Percentiles rank a stretch among this genome's conserved stretches.
These are phyloP conservation scores for Lysiphlebus fabarum DNA, from an alignment of 1,140 invertebrate species.

Conservation along the genomic window DNA sequence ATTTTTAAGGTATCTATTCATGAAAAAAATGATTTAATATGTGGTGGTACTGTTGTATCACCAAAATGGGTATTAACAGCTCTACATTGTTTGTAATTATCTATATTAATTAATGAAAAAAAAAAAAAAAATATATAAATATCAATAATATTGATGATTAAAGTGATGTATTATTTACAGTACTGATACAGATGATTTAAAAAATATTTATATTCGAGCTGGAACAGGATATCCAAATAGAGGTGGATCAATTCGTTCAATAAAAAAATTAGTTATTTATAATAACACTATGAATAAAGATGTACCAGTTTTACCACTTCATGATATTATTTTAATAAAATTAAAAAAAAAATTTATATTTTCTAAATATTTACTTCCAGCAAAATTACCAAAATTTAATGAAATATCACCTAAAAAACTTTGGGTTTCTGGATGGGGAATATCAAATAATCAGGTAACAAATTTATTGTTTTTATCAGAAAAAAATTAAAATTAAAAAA, in stretches of 20 bases:
- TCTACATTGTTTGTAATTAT: slow-evolving; percentile 34
- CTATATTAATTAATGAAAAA: background rate
- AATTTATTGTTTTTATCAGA: no score
- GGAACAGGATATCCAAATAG: slow-evolving; percentile 23
- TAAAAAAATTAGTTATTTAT: slow-evolving; percentile 21
- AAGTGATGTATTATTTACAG: slow-evolving; percentile 15
- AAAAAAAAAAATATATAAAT: no score
- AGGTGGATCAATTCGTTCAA: slow-evolving; percentile 24
- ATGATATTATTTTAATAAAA: slow-evolving; percentile 32
- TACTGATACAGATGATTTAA: background rate
- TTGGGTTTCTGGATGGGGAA: slow-evolving; percentile 35
- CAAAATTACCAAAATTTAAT: slow-evolving; percentile 23
- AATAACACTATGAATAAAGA: slow-evolving; percentile 18
- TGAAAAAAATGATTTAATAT: slow-evolving; percentile 15
- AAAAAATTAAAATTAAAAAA: no score
- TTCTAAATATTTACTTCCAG: slow-evolving; percentile 24
- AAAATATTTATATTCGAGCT: slow-evolving; percentile 29
- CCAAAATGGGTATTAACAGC: slow-evolving; percentile 31
- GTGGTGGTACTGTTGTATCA: slow-evolving; percentile 35
- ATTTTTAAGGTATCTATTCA: slow-evolving; percentile 22
- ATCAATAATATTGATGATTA: background rate
- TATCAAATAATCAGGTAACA: slow-evolving; percentile 5
- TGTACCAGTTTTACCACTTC: slow-evolving; percentile 2
- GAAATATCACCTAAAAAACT: slow-evolving; percentile 18
- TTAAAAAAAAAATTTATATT: slow-evolving; percentile 28